Base-by-base conservation (phyloP, 1,140 invertebrate genomes). In the Trissolcus basalis region DNA sequence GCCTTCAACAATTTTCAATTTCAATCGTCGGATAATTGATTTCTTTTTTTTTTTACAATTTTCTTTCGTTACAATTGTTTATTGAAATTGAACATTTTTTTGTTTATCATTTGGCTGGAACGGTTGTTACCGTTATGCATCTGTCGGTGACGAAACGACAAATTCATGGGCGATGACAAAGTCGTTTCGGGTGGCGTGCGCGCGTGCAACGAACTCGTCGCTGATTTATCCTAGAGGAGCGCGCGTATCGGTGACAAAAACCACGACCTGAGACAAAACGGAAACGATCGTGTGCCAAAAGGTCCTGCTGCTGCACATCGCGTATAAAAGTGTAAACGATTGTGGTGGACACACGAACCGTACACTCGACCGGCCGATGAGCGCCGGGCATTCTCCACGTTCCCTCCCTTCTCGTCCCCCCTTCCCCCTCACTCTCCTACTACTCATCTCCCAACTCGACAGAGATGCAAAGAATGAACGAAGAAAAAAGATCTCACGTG, bases 241-340 rank as follows among this genome's bases (percentile, higher is more conserved):
- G 55, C 69, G 56, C 51, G 67, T 71, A 68, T 71, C 74, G 68
- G 65, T 68, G 73, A 64, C 59, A 68, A 77, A 79, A 69, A 82
- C 80, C 81, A 76, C 82, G 82, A 85, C 81, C 80, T 80, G 81
- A 82, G 82, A 80, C 78, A 84, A 77, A 84, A 84, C 81, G 80
- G 72, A 80, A 81, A 82, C 77, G 61, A 47, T 68, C 75, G 74
- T 77, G 49, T 60, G 65, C 78, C 80, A 76, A 79, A 76, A 74
- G 68, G 59, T 69, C 70, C 67, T 49, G 72, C 58, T 65, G 58
- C 58, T 74, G 47, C 50, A 55, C 63, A 68, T 33, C 80, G 60
- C 73, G 81, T 80, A 80, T 79, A 79, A 81, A 83, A 84, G 83
- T 84, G 81, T 83, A 85, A 86, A 82, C 83, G 83, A 74, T 81